These are phyloP conservation scores for Ceratina japonica DNA, from an alignment of 1,140 invertebrate genomes.

Conservation along the genomic window DNA sequence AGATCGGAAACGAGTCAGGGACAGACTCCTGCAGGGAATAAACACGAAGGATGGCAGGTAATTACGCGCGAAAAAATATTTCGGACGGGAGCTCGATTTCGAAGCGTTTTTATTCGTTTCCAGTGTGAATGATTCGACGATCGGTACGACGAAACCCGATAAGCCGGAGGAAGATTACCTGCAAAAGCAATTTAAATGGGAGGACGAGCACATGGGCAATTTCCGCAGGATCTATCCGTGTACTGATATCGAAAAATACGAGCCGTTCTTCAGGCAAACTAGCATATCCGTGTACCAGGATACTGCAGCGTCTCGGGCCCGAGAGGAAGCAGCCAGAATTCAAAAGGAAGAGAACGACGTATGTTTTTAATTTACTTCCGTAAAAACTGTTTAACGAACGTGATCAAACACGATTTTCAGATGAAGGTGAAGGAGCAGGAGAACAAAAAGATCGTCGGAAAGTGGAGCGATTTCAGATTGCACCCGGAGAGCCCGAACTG, in stretches of 20 bases:
- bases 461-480: slow-evolving; percentile 66
- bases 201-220: slow-evolving; percentile 86
- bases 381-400: neutral
- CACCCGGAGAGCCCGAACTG: slow-evolving; percentile 55
- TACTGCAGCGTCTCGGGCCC: slow-evolving; percentile 87
- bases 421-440: slow-evolving; percentile 67
- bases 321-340: slow-evolving; percentile 83
- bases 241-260: slow-evolving; percentile 81
- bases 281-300: slow-evolving; percentile 87
- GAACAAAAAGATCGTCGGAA: slow-evolving; percentile 60
- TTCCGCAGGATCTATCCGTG: slow-evolving; percentile 71
- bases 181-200: slow-evolving; percentile 86
- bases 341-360: slow-evolving; percentile 84
- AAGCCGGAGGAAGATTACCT: slow-evolving; percentile 65
- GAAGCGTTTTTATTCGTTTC: neutral
- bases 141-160: slow-evolving; percentile 58
- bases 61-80: neutral
- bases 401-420: slow-evolving; percentile 45
- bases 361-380: neutral
- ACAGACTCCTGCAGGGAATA: slow-evolving; percentile 82
- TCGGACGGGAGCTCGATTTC: neutral
- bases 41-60: slow-evolving; percentile 74
- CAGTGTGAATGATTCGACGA: slow-evolving; percentile 52
- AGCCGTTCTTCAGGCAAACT: slow-evolving; percentile 87
- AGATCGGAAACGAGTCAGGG: slow-evolving; percentile 84